Evolutionary conservation across 2,888 invertebrate genomes (phyloP).

Genomic region (Pegoplata infirma): DNA sequence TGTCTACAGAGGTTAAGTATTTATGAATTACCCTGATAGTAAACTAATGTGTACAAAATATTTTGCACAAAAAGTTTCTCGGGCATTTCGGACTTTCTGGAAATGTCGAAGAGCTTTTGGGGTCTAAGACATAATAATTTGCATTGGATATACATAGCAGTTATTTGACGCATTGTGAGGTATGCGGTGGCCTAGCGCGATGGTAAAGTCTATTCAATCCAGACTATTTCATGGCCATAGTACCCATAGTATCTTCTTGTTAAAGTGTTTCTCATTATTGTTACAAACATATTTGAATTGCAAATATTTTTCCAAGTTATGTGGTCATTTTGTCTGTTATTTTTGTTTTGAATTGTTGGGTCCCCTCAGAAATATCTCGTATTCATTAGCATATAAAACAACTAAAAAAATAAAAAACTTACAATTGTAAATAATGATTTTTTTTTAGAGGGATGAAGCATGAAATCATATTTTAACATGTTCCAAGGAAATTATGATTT

Average conservation of each 20-base stretch:
- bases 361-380: neutral
- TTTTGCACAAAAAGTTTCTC: too few relatives aligned
- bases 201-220: too few relatives aligned
- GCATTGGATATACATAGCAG: too few relatives aligned
- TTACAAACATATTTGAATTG: conserved; percentile 48
- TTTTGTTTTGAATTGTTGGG: neutral
- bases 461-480: neutral
- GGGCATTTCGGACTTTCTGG: too few relatives aligned
- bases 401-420: conserved; percentile 27
- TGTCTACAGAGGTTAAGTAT: too few relatives aligned
- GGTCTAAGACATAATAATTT: too few relatives aligned
- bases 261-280: conserved; percentile 44
- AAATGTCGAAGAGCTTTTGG: too few relatives aligned
- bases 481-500: neutral
- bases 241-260: neutral
- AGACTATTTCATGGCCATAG: too few relatives aligned
- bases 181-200: too few relatives aligned
- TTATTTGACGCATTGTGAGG: too few relatives aligned
- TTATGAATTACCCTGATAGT: too few relatives aligned
- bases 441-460: neutral
- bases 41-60: too few relatives aligned
- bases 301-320: conserved; percentile 45
- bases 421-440: conserved; percentile 26
- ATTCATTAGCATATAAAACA: conserved; percentile 34
- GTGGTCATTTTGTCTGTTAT: conserved; percentile 31